phyloP scores from a whole-genome alignment of 2,797 vertebrate species.

The Columba guinea region DNA sequence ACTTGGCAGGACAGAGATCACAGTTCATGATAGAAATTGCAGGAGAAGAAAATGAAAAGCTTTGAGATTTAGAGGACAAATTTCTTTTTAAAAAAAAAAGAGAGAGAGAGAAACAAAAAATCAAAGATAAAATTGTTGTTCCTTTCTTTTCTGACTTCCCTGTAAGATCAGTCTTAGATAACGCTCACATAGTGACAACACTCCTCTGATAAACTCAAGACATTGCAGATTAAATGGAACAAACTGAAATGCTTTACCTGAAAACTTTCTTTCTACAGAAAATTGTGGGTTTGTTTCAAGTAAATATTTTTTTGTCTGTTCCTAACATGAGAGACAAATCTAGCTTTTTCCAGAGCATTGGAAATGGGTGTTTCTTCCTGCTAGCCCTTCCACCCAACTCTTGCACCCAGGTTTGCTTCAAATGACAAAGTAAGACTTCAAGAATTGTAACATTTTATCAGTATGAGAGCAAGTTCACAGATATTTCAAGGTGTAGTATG shows the following conservation, averaged over 20 bases:
- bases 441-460: background rate
- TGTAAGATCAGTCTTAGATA: background rate
- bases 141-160: background rate
- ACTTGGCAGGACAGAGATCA: background rate
- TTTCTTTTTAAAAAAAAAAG: background rate
- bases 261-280: background rate
- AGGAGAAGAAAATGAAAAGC: background rate
- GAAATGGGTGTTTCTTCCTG: background rate
- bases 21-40: fast-evolving
- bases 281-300: background rate
- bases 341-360: background rate
- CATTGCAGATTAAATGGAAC: background rate
- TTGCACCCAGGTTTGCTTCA: background rate
- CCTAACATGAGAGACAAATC: background rate
- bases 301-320: background rate
- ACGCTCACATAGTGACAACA: background rate
- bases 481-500: fast-evolving
- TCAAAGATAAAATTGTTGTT: background rate
- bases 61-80: background rate
- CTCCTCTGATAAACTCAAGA: background rate
- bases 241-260: background rate
- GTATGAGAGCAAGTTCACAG: background rate
- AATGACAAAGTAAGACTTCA: fast-evolving
- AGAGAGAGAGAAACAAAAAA: background rate
- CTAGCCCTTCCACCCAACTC: background rate